Evolutionary conservation across 2,113 vertebrate genomes (phyloP).

Genomic region (Pterocles orientalis): DNA sequence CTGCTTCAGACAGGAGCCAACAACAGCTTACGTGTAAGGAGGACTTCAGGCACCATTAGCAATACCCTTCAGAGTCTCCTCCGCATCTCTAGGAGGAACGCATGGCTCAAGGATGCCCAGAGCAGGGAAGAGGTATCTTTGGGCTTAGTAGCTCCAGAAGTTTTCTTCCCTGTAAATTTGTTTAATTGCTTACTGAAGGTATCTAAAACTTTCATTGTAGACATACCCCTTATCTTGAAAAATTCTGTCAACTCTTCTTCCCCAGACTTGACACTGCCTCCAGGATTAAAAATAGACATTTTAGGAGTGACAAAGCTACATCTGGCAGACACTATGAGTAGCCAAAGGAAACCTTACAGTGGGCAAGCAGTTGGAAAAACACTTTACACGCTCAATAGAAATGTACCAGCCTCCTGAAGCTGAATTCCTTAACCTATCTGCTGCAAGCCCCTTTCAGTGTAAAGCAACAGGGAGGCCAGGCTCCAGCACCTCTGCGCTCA

Average conservation of each 20-base stretch:
- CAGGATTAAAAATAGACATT: not conserved
- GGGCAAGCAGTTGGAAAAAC: not conserved
- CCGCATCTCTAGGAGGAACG: not conserved
- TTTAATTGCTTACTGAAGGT: not conserved
- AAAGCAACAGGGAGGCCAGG: not conserved
- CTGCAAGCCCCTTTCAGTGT: not conserved
- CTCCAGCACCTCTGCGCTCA: not conserved
- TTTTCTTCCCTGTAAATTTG: not conserved
- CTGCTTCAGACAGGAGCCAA: not conserved
- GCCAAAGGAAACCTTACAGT: not conserved
- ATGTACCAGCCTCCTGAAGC: not conserved
- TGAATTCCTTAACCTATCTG: not conserved
- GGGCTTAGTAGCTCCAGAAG: not conserved
- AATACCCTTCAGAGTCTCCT: not conserved
- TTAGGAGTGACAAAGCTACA: not conserved
- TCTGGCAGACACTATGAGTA: not conserved
- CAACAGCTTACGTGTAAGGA: accelerated
- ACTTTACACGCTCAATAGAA: not conserved
- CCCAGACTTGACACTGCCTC: not conserved
- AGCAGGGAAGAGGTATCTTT: not conserved
- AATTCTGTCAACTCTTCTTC: not conserved
- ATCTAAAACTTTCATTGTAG: not conserved
- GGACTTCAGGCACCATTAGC: not conserved
- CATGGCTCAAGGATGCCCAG: not conserved
- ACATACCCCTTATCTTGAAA: not conserved